Conservation (phyloP, 2,113 vertebrate species). For the Amphilophus citrinellus region DNA sequence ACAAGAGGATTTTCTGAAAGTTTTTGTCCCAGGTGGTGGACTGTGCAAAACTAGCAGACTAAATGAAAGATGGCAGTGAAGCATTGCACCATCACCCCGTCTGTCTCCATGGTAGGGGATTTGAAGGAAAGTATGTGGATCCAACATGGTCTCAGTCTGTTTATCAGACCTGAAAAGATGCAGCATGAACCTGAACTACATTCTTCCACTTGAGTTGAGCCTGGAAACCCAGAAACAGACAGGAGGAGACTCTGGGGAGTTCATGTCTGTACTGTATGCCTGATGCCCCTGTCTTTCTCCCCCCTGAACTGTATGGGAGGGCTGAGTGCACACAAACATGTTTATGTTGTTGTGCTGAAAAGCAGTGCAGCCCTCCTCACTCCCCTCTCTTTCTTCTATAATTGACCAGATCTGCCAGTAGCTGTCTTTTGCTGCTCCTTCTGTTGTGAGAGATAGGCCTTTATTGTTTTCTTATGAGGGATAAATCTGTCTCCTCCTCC, state of each 20-base stretch:
- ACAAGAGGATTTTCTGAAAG: background rate
- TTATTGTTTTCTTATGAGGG: constrained; percentile 55
- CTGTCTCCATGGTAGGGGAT: constrained; percentile 13
- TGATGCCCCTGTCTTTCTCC: background rate
- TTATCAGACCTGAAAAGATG: constrained; percentile 20
- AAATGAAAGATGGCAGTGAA: constrained; percentile 15
- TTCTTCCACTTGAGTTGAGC: constrained; percentile 26
- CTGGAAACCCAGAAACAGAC: constrained; percentile 15
- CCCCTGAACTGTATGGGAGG: background rate
- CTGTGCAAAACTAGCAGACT: background rate
- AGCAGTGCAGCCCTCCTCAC: background rate
- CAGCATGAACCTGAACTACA: constrained; percentile 19
- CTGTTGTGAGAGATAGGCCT: constrained; percentile 38
- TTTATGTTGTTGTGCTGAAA: constrained; percentile 21
- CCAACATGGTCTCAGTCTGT: background rate
- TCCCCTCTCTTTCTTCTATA: constrained; percentile 18
- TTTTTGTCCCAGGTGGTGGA: background rate
- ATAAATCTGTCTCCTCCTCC: constrained; percentile 41
- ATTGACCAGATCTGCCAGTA: constrained; percentile 35
- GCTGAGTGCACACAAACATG: constrained; percentile 4
- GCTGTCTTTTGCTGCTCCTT: constrained; percentile 14
- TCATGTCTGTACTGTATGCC: background rate
- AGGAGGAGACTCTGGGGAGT: constrained; percentile 5
- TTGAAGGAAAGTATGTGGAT: constrained; percentile 2
- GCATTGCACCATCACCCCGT: background rate